Conservation (phyloP, 1,140 invertebrate species). For the Delia radicum region DNA sequence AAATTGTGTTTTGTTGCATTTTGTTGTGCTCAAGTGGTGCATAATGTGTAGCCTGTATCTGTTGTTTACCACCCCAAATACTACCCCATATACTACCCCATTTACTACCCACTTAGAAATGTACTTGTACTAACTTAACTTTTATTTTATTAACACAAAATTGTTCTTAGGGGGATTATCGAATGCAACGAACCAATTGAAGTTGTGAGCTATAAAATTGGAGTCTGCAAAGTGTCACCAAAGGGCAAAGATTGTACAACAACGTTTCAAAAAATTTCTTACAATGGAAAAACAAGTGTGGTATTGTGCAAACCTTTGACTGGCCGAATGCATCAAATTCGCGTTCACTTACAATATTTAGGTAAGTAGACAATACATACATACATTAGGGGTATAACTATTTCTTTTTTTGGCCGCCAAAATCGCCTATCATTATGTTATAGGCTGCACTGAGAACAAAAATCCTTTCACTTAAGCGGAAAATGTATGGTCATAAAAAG, state of each 20-base stretch:
- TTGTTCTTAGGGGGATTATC: slow-evolving; percentile 70
- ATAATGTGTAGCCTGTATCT: too few relatives aligned
- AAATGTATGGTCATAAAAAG: too few relatives aligned
- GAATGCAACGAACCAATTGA: slow-evolving; percentile 90
- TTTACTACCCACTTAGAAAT: not conserved
- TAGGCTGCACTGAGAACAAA: too few relatives aligned
- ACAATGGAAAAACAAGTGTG: slow-evolving; percentile 85
- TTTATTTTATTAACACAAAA: not conserved
- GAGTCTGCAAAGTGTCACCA: slow-evolving; percentile 87
- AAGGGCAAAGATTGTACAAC: slow-evolving; percentile 90
- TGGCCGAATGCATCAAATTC: slow-evolving; percentile 97
- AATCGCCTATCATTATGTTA: too few relatives aligned
- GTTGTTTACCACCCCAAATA: too few relatives aligned
- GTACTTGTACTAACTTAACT: not conserved
- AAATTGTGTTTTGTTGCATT: not conserved
- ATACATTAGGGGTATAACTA: too few relatives aligned
- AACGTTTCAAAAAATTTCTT: slow-evolving; percentile 84
- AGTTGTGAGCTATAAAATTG: slow-evolving; percentile 92
- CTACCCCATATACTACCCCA: too few relatives aligned
- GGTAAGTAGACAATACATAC: too few relatives aligned
- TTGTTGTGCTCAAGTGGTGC: not conserved
- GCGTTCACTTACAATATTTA: slow-evolving; percentile 97
- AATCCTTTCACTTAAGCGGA: too few relatives aligned
- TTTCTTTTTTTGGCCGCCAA: too few relatives aligned
- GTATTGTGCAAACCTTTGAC: slow-evolving; percentile 91